Evolutionary conservation across 2,888 invertebrate species (phyloP), one percentile per base, ranked within the genome.

Genomic region (Cordilura impudica): DNA sequence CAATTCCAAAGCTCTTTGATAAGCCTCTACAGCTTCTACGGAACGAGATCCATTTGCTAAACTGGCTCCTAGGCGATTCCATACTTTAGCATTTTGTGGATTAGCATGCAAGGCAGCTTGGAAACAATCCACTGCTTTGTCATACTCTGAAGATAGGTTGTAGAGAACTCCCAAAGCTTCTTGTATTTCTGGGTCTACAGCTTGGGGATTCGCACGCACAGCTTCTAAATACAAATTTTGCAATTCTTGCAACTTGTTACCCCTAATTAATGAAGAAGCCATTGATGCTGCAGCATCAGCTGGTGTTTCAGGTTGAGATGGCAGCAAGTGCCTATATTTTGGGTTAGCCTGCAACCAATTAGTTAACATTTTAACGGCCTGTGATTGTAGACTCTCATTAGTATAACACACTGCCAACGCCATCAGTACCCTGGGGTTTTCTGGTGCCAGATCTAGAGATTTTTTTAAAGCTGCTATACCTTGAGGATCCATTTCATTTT

Each of bases 31-130:
- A 4, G 99, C 98, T 91, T 99, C 97, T 86, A 98, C 98, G 35
- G 98, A 96, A 82, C 94, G 93, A 65, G 95, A 95, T 82, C 98
- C 97, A 89, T 99, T 99, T 12, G 99, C 99, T 84, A 98, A 90
- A 53, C 98, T 98, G 31, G 99, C 99, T 65, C 99, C 99, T 29
- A 99, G 91, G 84, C 98, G 94, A 90, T 99, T 99, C 99, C 99
- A 99, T 63, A 98, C 89, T 86, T 97, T 94, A 5, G 98, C 95
- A 92, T 98, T 97, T 53, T 91, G 89, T 75, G 89, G 89, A 85
- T 93, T 92, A 12, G 95, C 94, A 90, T 95, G 94, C 12, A 99
- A 90, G 0, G 98, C 98, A 45, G 97, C 93, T 85, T 93, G 93
- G 88, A 99, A 98, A 89, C 98, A 99, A 90, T 99, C 99, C 0